Evolutionary conservation across 2,113 vertebrate genomes (phyloP), one percentile per base, ranked within the genome.

Genomic region (Tetraodon nigroviridis): DNA sequence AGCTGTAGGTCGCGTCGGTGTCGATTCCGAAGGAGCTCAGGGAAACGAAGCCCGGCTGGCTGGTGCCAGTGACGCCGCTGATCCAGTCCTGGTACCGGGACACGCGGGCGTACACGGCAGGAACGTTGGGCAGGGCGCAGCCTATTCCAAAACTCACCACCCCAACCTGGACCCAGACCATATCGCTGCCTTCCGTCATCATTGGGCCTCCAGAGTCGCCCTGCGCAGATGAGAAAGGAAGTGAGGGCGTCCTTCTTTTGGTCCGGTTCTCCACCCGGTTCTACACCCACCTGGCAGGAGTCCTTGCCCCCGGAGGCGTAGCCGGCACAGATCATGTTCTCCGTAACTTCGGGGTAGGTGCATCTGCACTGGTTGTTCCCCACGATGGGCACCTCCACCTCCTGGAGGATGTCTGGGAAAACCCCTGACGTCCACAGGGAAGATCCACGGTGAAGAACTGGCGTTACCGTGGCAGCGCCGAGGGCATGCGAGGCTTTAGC

Each of bases 101-200:
- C 75, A 95, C 90, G 41, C 84, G 75, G 46, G 91, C 65, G 50
- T 94, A 94, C 67, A 92, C 89, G 22, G 92, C 92, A 5, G 94
- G 93, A n/a, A 64, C 86, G 14, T 84, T 80, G n/a, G 90, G 86
- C 44, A 69, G 61, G 17, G 78, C 91, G 64, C 93, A 93, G 52
- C 91, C 84, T 0, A 80, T 16, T 61, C 92, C 93, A 86, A 90
- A 94, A 79, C 91, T 95, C 55, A 94, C 92, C 55, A 93, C 71
- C 54, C 93, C 93, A 60, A 75, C 83, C 63, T 92, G 92, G 66
- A 93, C 80, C 92, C 92, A 94, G 2, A 48, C 18, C 8, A 4
- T 18, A 18, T 20, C 69, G 46, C 0, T 0, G 5, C 73, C 71
- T 67, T 73, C 82, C 64, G 67, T 73, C 76, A 93, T 88, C 63